Base-by-base conservation (phyloP, 2,113 vertebrate species). In the Piaya cayana region DNA sequence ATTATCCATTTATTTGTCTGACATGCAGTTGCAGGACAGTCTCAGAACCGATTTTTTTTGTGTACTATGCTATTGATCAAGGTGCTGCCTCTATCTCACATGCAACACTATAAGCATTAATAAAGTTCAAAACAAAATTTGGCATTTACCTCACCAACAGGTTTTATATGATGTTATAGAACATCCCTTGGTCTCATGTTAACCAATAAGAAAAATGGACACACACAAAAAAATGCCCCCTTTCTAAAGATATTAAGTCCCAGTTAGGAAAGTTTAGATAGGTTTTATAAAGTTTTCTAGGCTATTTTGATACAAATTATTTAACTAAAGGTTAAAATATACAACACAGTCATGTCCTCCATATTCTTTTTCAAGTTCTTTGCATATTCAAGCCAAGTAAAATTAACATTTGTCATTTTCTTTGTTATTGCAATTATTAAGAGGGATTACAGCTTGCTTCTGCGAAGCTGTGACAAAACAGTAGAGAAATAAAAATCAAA, bases 271-370 rank as follows among this genome's bases (percentile, higher is more conserved):
- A 97, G 92, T 93, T 96, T 95, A 97, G 97, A 97, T 79, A 97
- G 88, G 75, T 92, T 97, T 88, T 97, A 96, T 93, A 91, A 97
- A 98, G 97, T 96, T 80, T 97, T 97, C 97, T 98, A 98, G 98
- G 97, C 98, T 98, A 98, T 98, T 98, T 92, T 97, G 97, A 97
- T 98, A 98, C 97, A 98, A 98, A 98, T 98, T 98, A 98, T 97
- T 96, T 96, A 98, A 97, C 98, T 98, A 98, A 98, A 98, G 97
- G 98, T 98, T 98, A 98, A 99, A 98, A 99, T 98, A 98, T 97
- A 98, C 98, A 97, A 98, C 97, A 97, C 97, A 97, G 94, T 82
- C 79, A 78, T 97, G 97, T 97, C 97, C 97, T 96, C 97, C 91
- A 90, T 97, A 96, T 76, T 90, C 96, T 98, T 94, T 95, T 95